phyloP scores from a whole-genome alignment of 2,113 vertebrate species.

The Arvicanthis niloticus region DNA sequence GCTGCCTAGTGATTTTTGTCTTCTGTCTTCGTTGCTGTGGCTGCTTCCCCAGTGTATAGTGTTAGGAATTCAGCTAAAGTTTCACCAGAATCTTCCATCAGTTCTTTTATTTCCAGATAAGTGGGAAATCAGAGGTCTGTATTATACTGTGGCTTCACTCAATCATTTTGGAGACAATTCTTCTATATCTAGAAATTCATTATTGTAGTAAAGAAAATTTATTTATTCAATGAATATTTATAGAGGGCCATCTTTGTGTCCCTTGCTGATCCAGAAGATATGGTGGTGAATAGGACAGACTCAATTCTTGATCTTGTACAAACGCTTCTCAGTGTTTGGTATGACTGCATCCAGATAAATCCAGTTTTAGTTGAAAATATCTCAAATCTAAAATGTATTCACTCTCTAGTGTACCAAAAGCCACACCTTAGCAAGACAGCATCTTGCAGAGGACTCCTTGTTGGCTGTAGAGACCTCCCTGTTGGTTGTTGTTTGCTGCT shows the following conservation, averaged over 20 bases:
- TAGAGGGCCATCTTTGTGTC: neutral
- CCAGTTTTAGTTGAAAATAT: neutral
- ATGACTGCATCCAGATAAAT: neutral
- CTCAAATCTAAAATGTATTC: neutral
- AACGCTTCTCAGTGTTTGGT: neutral
- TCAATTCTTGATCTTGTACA: neutral
- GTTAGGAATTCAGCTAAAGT: neutral
- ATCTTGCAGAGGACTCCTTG: neutral
- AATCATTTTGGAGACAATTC: neutral
- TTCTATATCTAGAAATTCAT: conserved; percentile 14
- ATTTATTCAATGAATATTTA: neutral
- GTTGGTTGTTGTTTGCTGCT: neutral
- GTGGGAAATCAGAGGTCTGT: neutral
- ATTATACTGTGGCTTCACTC: neutral
- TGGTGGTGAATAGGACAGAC: neutral
- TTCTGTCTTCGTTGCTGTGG: neutral
- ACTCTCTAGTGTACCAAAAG: neutral
- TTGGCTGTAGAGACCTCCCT: neutral
- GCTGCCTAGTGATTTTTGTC: conserved; percentile 11
- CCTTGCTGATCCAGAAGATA: neutral
- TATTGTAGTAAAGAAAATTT: neutral
- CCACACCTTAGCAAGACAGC: neutral
- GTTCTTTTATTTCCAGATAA: neutral
- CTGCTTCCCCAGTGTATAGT: neutral
- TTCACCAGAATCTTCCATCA: neutral